Evolutionary conservation across 2,113 vertebrate species (phyloP).

Genomic region (Glaucidium brasilianum): DNA sequence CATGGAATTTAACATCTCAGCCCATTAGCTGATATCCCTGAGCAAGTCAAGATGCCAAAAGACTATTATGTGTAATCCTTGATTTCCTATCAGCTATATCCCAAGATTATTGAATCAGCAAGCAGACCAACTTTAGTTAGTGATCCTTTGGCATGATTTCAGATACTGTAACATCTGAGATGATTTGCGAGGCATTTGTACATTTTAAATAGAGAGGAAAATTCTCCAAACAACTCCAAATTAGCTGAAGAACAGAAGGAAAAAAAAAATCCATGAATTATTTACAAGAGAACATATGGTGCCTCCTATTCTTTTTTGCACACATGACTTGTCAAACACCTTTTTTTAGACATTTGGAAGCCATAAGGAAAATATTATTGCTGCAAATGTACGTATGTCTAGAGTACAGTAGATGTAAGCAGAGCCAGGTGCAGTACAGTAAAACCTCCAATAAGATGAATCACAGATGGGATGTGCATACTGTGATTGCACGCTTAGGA

Average conservation of each 20-base stretch:
- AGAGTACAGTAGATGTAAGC: neutral
- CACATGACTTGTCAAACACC: neutral
- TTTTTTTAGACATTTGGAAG: neutral
- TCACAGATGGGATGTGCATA: neutral
- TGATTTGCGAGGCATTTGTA: neutral
- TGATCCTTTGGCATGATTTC: neutral
- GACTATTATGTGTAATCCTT: neutral
- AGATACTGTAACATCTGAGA: neutral
- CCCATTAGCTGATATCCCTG: neutral
- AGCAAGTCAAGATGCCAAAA: neutral
- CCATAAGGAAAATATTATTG: neutral
- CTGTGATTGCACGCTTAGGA: neutral
- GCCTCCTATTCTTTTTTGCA: neutral
- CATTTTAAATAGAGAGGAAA: neutral
- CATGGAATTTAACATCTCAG: neutral
- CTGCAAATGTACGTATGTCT: neutral
- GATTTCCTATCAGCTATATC: slow-evolving; percentile 21
- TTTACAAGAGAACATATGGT: neutral
- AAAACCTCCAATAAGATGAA: neutral
- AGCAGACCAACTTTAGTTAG: neutral
- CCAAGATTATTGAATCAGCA: slow-evolving; percentile 6
- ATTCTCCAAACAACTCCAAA: neutral
- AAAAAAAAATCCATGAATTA: neutral
- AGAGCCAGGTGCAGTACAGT: neutral
- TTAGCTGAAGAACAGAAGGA: neutral